phyloP scores from a whole-genome alignment of 2,888 invertebrate species.

The Halocaridina rubra region DNA sequence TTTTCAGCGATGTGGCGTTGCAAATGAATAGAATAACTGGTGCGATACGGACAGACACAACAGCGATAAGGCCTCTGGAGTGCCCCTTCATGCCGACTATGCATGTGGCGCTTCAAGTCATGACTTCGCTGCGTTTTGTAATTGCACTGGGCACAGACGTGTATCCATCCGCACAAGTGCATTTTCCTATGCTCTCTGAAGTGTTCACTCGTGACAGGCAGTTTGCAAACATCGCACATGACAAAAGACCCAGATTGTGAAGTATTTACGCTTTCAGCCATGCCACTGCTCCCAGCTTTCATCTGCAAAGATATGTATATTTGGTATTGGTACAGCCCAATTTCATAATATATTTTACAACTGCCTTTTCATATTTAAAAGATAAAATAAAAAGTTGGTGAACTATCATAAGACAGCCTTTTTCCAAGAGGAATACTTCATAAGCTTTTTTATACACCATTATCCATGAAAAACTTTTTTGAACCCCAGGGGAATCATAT shows the following conservation, averaged over 20 bases:
- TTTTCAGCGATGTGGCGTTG: conserved; percentile 27
- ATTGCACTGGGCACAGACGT: conserved; percentile 39
- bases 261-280: neutral
- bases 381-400: too few relatives aligned
- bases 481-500: too few relatives aligned
- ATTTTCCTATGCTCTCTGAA: conserved; percentile 29
- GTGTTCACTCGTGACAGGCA: neutral
- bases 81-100: conserved; percentile 41
- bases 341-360: too few relatives aligned
- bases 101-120: conserved; percentile 44
- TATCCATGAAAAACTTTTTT: too few relatives aligned
- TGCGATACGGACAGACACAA: conserved; percentile 34
- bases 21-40: conserved; percentile 26
- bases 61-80: conserved; percentile 35
- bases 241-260: neutral
- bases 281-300: neutral
- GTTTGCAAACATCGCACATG: conserved; percentile 25
- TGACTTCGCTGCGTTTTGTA: conserved; percentile 54
- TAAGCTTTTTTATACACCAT: too few relatives aligned
- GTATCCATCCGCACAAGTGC: conserved; percentile 36
- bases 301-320: conserved; percentile 47
- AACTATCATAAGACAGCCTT: too few relatives aligned
- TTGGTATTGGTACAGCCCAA: too few relatives aligned
- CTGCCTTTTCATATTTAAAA: too few relatives aligned
- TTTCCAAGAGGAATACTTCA: too few relatives aligned